phyloP scores from a whole-genome alignment of 2,797 vertebrate genomes.

The Salarias fasciatus region DNA sequence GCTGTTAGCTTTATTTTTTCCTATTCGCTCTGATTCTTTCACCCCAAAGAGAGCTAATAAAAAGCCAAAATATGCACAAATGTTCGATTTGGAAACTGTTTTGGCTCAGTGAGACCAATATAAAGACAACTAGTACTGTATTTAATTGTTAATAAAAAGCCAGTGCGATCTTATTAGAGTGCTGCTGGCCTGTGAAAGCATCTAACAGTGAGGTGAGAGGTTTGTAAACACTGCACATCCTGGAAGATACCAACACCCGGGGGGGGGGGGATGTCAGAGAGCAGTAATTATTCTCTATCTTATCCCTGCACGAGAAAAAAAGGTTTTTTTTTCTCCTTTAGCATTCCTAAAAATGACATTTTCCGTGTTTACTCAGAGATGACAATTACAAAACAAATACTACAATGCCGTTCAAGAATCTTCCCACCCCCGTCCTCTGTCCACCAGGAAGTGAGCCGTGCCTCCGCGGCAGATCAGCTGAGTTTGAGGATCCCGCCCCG shows the following conservation, averaged over 20 bases:
- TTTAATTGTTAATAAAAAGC: no score
- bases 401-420: no score
- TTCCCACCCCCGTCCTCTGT: conserved; percentile 42
- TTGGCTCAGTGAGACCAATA: no score
- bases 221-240: conserved; percentile 82
- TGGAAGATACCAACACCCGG: conserved; percentile 78
- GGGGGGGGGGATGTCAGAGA: background rate
- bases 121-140: no score
- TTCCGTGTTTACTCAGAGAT: background rate
- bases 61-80: no score
- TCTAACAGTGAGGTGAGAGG: conserved; percentile 71
- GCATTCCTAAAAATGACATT: no score
- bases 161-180: background rate
- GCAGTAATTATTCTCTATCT: background rate
- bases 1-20: no score
- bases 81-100: no score
- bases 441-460: conserved; percentile 54
- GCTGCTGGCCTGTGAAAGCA: conserved; percentile 19
- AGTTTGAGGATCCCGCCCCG: conserved; percentile 59
- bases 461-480: conserved; percentile 66
- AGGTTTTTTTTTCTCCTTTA: conserved; percentile 13
- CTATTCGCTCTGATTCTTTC: no score
- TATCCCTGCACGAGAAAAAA: conserved; percentile 1
- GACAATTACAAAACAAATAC: conserved; percentile 25
- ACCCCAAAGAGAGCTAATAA: no score